These are phyloP conservation scores for Dasypogon diadema DNA, from an alignment of 2,888 invertebrate species.

Conservation along the genomic window DNA sequence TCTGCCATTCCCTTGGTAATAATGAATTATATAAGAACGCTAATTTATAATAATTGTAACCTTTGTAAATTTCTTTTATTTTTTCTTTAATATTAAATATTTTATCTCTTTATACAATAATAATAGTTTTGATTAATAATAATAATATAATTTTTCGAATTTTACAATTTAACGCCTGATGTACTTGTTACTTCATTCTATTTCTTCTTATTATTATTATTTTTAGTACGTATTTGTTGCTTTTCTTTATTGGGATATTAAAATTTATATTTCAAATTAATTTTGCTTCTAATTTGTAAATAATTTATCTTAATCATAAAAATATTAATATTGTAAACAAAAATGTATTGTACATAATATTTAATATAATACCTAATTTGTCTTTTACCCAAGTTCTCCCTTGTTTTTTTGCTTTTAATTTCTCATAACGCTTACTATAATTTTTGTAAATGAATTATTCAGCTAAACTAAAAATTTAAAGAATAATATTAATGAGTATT, in stretches of 20 bases:
- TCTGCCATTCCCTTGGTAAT: constrained; percentile 31
- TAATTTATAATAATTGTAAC: constrained; percentile 45
- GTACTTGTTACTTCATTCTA: neutral
- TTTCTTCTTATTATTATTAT: constrained; percentile 25
- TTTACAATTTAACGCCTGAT: constrained; percentile 9
- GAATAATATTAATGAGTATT: constrained; percentile 23
- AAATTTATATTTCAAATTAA: constrained; percentile 33
- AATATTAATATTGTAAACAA: constrained; percentile 27
- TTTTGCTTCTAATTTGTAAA: constrained; percentile 26
- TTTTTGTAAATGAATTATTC: constrained; percentile 29
- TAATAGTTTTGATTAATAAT: constrained; percentile 46
- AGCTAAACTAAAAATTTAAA: constrained; percentile 33
- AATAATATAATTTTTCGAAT: constrained; percentile 7
- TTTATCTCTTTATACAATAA: constrained; percentile 44
- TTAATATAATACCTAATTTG: constrained; percentile 44
- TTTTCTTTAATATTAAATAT: constrained; percentile 38
- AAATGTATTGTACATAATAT: constrained; percentile 33
- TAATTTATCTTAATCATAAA: constrained; percentile 5
- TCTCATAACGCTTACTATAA: constrained; percentile 18
- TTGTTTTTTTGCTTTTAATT: constrained; percentile 16
- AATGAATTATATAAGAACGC: constrained; percentile 31
- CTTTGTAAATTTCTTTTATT: constrained; percentile 47
- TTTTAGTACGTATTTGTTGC: constrained; percentile 38
- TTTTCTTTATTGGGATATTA: constrained; percentile 13
- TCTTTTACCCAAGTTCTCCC: constrained; percentile 45